phyloP scores from a whole-genome alignment of 2,113 vertebrate species.

The Herpetotheres cachinnans region DNA sequence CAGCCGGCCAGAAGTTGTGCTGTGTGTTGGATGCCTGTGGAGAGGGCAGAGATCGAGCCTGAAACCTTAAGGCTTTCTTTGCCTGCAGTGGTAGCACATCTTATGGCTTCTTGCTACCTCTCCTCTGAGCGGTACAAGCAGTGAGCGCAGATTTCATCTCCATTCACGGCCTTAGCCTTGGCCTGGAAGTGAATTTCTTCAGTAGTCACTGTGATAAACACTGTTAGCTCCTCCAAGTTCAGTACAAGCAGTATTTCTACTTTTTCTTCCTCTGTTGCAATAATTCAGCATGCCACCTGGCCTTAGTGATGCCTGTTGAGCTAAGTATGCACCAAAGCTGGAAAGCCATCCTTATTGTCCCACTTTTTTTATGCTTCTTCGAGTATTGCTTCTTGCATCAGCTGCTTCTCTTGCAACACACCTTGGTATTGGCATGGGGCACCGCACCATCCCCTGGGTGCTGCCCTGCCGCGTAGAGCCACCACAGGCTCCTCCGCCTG shows the following conservation, averaged over 20 bases:
- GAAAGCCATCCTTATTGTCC: neutral
- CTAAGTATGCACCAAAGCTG: neutral
- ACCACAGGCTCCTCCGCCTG: fast-evolving
- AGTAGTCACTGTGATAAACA: neutral
- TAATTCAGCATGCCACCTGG: fast-evolving
- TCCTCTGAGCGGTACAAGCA: neutral
- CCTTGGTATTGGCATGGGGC: neutral
- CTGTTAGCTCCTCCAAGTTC: neutral
- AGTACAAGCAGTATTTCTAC: fast-evolving
- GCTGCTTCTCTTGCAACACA: neutral
- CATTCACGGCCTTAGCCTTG: neutral
- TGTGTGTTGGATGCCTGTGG: fast-evolving
- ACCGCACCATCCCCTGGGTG: fast-evolving
- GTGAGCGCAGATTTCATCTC: neutral
- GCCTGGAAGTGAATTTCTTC: neutral
- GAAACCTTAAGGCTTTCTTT: neutral
- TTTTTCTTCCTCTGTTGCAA: neutral
- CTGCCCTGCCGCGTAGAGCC: neutral
- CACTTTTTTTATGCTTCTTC: neutral
- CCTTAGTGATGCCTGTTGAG: neutral
- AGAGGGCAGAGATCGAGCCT: neutral
- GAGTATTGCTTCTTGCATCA: fast-evolving
- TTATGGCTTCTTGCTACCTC: neutral
- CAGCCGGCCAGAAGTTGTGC: fast-evolving
- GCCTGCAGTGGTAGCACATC: neutral